phyloP scores from a whole-genome alignment of 2,888 invertebrate species.

The Trichopoda pennipes region DNA sequence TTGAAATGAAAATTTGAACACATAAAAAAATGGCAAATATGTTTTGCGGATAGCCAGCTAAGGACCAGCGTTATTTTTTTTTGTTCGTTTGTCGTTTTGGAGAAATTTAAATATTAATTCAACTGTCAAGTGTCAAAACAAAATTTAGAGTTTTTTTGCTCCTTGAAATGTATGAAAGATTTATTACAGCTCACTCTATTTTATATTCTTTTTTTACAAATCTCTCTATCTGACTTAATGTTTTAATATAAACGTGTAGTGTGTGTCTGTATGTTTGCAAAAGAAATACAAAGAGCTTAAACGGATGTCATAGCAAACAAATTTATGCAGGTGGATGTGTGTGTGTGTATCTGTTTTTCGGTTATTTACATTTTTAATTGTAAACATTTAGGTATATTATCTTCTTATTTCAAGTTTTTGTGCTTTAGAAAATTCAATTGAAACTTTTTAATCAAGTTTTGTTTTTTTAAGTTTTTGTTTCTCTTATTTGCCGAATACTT shows the following conservation, averaged over 20 bases:
- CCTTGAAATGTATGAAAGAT: background rate
- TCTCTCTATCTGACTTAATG: conserved; percentile 46
- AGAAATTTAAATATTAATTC: conserved; percentile 51
- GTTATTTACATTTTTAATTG: conserved; percentile 36
- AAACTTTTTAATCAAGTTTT: conserved; percentile 56
- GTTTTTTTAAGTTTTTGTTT: conserved; percentile 13
- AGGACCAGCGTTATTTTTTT: background rate
- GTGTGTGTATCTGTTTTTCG: background rate
- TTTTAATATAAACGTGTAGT: background rate
- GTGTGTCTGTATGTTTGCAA: background rate
- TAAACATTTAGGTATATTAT: background rate
- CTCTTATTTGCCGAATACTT: conserved; percentile 42
- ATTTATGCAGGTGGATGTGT: background rate
- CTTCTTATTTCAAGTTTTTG: background rate
- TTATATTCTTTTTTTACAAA: conserved; percentile 52
- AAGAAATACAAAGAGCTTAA: no score
- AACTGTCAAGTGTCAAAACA: conserved; percentile 63
- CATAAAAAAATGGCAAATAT: no score
- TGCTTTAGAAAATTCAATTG: conserved; percentile 18
- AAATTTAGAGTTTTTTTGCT: conserved; percentile 14
- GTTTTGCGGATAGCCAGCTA: background rate
- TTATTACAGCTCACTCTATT: conserved; percentile 28
- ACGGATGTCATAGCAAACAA: no score
- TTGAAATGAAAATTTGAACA: no score
- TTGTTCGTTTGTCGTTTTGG: no score